Conservation (phyloP, 2,888 invertebrate genomes). For the Vandiemenella viatica region DNA sequence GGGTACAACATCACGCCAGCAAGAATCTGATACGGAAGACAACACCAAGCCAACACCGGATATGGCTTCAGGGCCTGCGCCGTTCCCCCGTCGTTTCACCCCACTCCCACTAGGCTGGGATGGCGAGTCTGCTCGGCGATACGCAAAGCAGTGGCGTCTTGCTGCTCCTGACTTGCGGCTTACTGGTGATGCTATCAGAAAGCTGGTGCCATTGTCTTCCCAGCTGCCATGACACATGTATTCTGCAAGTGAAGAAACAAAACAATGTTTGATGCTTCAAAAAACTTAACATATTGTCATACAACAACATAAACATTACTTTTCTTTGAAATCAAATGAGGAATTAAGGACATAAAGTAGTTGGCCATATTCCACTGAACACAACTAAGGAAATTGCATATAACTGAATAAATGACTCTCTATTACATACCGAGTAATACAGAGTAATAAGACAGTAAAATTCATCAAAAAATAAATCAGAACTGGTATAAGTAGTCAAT, state of each 20-base stretch:
- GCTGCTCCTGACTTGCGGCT: constrained; percentile 42
- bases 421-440: too few relatives aligned
- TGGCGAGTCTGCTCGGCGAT: constrained; percentile 27
- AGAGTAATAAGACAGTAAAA: too few relatives aligned
- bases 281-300: too few relatives aligned
- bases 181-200: constrained; percentile 64
- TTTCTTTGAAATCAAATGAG: too few relatives aligned
- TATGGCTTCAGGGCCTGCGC: too few relatives aligned
- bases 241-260: constrained; percentile 36
- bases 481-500: too few relatives aligned
- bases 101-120: background rate
- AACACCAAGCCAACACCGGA: constrained; percentile 30
- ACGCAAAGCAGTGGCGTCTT: constrained; percentile 45
- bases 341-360: too few relatives aligned
- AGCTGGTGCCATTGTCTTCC: constrained; percentile 75
- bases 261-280: too few relatives aligned
- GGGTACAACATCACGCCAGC: constrained; percentile 38
- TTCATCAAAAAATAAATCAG: too few relatives aligned
- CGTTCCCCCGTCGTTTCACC: constrained; percentile 18
- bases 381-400: too few relatives aligned
- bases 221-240: constrained; percentile 82
- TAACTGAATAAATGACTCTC: too few relatives aligned
- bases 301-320: background rate
- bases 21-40: constrained; percentile 39
- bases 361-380: too few relatives aligned